Evolutionary conservation across 2,888 invertebrate genomes (phyloP).

Genomic region (Chloroclysta siterata): DNA sequence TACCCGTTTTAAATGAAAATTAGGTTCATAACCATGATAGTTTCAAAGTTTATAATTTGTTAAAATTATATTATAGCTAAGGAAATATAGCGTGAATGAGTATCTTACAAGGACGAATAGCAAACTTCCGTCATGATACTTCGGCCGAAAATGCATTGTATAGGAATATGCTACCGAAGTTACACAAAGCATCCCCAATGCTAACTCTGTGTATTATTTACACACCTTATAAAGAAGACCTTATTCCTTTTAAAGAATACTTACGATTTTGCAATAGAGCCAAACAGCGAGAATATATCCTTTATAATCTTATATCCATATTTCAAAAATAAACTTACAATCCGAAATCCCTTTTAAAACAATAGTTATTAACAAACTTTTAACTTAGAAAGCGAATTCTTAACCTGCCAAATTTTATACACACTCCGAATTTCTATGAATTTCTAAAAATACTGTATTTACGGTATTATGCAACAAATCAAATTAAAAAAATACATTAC

Average conservation of each 20-base stretch:
- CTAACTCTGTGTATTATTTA: constrained; percentile 76
- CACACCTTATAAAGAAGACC: constrained; percentile 75
- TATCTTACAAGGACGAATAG: constrained; percentile 18
- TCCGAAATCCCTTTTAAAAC: constrained; percentile 40
- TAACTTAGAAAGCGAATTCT: constrained; percentile 39
- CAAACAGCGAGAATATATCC: constrained; percentile 65
- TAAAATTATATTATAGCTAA: not conserved
- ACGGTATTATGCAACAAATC: constrained; percentile 32
- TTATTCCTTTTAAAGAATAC: constrained; percentile 64
- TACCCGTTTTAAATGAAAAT: too few species aligned
- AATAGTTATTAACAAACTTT: constrained; percentile 41
- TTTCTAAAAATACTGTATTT: constrained; percentile 40
- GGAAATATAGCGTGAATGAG: constrained; percentile 8
- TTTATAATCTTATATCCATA: constrained; percentile 59
- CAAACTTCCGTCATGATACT: constrained; percentile 4
- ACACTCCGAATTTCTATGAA: constrained; percentile 34
- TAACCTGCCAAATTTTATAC: constrained; percentile 41
- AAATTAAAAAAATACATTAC: constrained; percentile 30
- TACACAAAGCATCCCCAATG: constrained; percentile 46
- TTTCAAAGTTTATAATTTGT: constrained; percentile 6
- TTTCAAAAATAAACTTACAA: constrained; percentile 58
- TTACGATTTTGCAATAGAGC: constrained; percentile 69
- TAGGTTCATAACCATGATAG: too few species aligned
- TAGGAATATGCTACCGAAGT: constrained; percentile 30
- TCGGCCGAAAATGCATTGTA: constrained; percentile 17